Evolutionary conservation across 2,888 invertebrate species (phyloP), one percentile per base, ranked within the genome.

Genomic region (Rhimphoctona megacephalus): DNA sequence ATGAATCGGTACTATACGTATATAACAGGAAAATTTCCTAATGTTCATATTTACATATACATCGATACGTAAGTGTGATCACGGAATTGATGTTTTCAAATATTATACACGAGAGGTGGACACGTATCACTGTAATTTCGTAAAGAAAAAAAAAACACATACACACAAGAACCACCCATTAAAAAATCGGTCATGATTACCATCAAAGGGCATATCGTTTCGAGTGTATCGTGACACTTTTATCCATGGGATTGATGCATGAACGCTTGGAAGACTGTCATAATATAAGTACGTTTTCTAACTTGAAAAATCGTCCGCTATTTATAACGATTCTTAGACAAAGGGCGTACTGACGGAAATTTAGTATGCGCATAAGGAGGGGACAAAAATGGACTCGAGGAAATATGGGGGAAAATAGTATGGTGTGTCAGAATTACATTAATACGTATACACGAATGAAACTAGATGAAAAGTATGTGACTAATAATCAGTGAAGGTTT

Each of bases 181-280:
- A 79, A 86, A 83, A 83, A 83, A 86, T 83, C 80, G 70, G 57
- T 80, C 83, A 83, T 86, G 61, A 76, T 84, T 81, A 80, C 6
- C 14, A 79, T 49, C 61, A 49, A 57, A 77, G 46, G 19, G 43
- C 43, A 74, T 74, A 76, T 76, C 64, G 52, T 82, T 69, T 54
- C 17, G 22, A 33, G 57, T 69, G 33, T 69, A 76, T 82, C 54
- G 61, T 33, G 36, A 52, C 83, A 64, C 70, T 39, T 83, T 52
- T 46, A 30, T 64, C n/a, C 17, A 7, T 22, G 19, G 46, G 22
- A 9, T 14, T 43, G 43, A 43, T 43, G 43, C 14, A 64, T 25
- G 30, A 61, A 39, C 49, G 57, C 19, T 64, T 11, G n/a, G 11
- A 4, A 61, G 57, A 61, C n/a, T 43, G 11, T 54, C 54, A 39